These are phyloP conservation scores for Entomobrya proxima DNA, from an alignment of 2,888 invertebrate species.

Conservation along the genomic window DNA sequence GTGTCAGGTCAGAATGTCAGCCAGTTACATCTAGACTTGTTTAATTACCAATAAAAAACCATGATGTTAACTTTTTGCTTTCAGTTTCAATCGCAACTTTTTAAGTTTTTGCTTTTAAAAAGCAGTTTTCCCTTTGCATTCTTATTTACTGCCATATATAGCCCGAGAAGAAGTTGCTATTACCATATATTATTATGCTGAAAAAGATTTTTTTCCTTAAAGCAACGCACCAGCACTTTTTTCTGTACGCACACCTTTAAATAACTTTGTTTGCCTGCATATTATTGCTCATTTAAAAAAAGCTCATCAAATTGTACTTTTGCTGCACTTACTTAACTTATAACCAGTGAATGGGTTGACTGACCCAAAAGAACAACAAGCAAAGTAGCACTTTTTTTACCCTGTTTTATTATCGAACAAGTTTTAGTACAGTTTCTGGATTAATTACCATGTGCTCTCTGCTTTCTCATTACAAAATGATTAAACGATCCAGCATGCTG, in stretches of 20 bases:
- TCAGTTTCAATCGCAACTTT: background rate
- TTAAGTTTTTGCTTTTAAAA: background rate
- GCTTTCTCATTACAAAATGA: background rate
- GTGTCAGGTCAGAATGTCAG: too few relatives aligned
- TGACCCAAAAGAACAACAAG: slow-evolving; percentile 37
- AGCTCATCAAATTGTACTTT: background rate
- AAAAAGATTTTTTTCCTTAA: too few relatives aligned
- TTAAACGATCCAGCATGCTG: background rate
- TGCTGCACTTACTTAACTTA: slow-evolving; percentile 29
- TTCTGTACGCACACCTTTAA: too few relatives aligned
- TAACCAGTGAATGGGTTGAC: slow-evolving; percentile 25
- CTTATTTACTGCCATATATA: slow-evolving; percentile 12
- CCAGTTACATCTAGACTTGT: too few relatives aligned
- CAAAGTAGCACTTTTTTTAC: slow-evolving; percentile 14
- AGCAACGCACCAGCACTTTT: too few relatives aligned
- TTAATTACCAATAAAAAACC: too few relatives aligned
- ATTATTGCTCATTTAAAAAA: background rate
- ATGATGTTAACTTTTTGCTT: background rate
- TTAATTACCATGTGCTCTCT: slow-evolving; percentile 20
- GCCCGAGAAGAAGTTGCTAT: background rate
- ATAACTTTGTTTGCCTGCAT: too few relatives aligned
- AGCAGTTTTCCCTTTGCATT: background rate
- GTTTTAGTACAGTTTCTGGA: background rate
- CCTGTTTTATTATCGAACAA: slow-evolving; percentile 1
- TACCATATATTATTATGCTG: too few relatives aligned